Base-by-base conservation (phyloP, 1,140 invertebrate species). In the Panulirus ornatus region DNA sequence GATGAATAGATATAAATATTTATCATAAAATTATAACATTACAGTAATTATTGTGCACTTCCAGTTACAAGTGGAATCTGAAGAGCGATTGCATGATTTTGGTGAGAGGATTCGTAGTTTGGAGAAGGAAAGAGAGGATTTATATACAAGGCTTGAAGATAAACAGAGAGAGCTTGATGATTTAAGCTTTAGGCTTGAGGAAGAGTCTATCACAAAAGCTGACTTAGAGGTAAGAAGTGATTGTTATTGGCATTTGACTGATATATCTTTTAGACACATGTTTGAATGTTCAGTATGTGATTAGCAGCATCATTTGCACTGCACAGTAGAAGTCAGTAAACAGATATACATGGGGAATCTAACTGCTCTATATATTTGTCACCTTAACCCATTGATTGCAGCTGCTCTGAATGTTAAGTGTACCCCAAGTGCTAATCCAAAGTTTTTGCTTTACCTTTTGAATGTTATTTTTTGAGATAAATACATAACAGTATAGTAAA, bases 131-230 rank as follows among this genome's bases (percentile, higher is more conserved):
- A 96, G 96, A 91, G 95, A 95, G 86, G 95, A 95, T 38, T 93
- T 98, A 34, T 93, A 94, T 73, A 94, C 95, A 66, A 96, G 97
- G 92, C 93, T 98, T 91, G 97, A 98, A 91, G 97, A 98, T 92
- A 97, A 98, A 92, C 96, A 95, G 93, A 96, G 97, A 93, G 98
- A 97, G 94, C 95, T 97, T 16, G 98, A 99, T 95, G 98, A 99
- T 94, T 94, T 99, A 73, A 96, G 98, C 93, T 99, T 99, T 93
- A 95, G 97, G 58, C 96, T 97, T 90, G 92, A 89, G 91, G 92
- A 92, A 34, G 78, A 93, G 84, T 88, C 91, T 71, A 92, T 92
- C 87, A 86, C 90, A 66, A 88, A 93, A 34, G 91, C 93, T 79
- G 93, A 94, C 38, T 83, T 94, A 11, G 94, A 94, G 90, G 92